Evolutionary conservation across 2,113 vertebrate genomes (phyloP).

Genomic region (Catharus minimus): DNA sequence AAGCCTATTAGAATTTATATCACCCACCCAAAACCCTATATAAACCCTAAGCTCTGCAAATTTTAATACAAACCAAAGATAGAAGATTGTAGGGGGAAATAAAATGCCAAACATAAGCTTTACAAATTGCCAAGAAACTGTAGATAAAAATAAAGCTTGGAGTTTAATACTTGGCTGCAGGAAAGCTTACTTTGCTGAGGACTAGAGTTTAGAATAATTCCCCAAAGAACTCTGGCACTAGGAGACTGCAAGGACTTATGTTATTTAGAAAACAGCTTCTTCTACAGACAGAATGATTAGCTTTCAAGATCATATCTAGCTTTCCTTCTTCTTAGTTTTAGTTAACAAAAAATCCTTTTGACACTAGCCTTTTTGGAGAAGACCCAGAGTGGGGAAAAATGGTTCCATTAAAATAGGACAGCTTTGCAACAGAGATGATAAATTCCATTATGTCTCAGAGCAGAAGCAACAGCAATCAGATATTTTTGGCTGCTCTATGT

Average conservation of each 20-base stretch:
- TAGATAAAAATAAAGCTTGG: constrained; percentile 61
- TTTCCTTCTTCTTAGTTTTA: neutral
- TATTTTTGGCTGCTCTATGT: neutral
- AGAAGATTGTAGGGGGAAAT: constrained; percentile 18
- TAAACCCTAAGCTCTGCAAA: constrained; percentile 23
- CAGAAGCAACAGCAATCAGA: neutral
- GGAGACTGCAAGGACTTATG: neutral
- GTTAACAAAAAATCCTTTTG: neutral
- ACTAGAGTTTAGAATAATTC: constrained; percentile 42
- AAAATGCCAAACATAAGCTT: constrained; percentile 33
- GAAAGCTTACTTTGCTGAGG: constrained; percentile 41
- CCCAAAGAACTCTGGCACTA: neutral
- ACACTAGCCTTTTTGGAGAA: neutral
- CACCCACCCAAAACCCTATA: neutral
- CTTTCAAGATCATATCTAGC: neutral
- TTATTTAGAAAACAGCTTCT: constrained; percentile 44
- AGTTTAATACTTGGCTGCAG: constrained; percentile 39
- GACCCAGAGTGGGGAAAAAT: neutral
- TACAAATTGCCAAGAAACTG: constrained; percentile 44
- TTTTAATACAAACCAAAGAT: constrained; percentile 29
- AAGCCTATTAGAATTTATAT: constrained; percentile 13
- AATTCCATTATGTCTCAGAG: neutral
- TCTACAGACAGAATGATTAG: neutral
- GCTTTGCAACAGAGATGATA: neutral
- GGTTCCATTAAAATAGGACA: neutral